Evolutionary conservation across 2,113 vertebrate species (phyloP), one percentile per base, ranked within the genome.

Genomic region (Channa argus): DNA sequence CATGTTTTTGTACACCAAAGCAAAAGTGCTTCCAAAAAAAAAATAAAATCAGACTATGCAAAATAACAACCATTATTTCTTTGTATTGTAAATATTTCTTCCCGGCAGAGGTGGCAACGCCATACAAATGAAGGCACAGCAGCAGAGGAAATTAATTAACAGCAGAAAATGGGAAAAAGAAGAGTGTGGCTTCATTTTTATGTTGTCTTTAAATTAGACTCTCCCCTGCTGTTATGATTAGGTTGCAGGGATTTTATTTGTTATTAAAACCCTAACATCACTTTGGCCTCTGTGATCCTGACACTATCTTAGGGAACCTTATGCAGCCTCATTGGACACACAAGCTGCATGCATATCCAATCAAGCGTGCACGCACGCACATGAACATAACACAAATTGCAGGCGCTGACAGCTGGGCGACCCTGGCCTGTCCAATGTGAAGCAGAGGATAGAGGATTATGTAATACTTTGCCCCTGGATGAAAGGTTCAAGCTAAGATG

Each of bases 1-100:
- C 84, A 60, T 88, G 83, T 91, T 90, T 87, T 91, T 86, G 90
- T 91, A 86, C 87, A 92, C 88, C 81, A 60, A 72, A 52, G 82
- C 60, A 71, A 77, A 74, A 62, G 49, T 1, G 37, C 79, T 73
- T 66, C 83, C 71, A 84, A 85, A 89, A 63, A 87, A 24, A 24
- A 24, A 24, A 24, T 1, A 24, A 24, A 33, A 83, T 59, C 71
- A 86, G 80, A 85, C 72, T 71, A 79, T 86, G 83, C 70, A 82
- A 72, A 82, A 33, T 56, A 44, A 11, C 14, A 74, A 79, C 56
- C 49, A 72, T 92, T 87, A 83, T 91, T 85, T 80, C 50, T 71
- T 74, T 84, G 74, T 72, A 79, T 82, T 84, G 79, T 78, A 58
- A 90, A 87, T 74, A 86, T 85, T 69, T 86, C 82, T 80, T 60